Conservation (phyloP, 2,797 vertebrate genomes). For the Eutrigla gurnardus region DNA sequence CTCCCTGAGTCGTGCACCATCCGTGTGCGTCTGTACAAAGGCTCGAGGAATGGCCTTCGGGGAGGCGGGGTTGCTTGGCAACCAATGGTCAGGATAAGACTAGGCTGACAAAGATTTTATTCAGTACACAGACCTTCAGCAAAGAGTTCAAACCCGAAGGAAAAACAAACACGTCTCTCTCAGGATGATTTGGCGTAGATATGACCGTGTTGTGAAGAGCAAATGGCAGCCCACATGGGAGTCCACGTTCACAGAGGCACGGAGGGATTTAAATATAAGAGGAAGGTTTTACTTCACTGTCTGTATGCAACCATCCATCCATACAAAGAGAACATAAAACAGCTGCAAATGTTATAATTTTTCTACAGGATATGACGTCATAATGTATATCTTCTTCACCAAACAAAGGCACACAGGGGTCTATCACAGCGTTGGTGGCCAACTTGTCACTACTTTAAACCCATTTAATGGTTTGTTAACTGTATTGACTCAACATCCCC, state of each 20-base stretch:
- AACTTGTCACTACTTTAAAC: conserved; percentile 45
- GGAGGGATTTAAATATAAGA: conserved; percentile 35
- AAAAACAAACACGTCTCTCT: conserved; percentile 71
- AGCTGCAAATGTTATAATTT: background rate
- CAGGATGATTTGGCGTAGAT: conserved; percentile 60
- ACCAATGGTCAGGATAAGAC: conserved; percentile 77
- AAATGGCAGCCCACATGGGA: conserved; percentile 69
- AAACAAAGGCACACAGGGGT: conserved; percentile 4
- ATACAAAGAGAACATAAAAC: conserved; percentile 6
- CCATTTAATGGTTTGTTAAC: conserved; percentile 61
- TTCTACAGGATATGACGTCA: background rate
- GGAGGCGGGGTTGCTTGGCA: conserved; percentile 85
- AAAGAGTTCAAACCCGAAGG: conserved; percentile 76
- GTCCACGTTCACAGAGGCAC: conserved; percentile 15
- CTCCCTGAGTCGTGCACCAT: conserved; percentile 55
- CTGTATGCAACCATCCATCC: conserved; percentile 1
- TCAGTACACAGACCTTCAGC: conserved; percentile 74
- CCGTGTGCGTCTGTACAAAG: conserved; percentile 62
- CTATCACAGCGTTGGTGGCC: conserved; percentile 31
- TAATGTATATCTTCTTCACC: background rate
- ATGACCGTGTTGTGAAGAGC: conserved; percentile 45
- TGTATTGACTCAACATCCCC: conserved; percentile 35
- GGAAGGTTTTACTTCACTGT: conserved; percentile 15
- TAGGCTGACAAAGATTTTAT: conserved; percentile 75
- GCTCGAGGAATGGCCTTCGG: conserved; percentile 78